Evolutionary conservation across 2,888 invertebrate genomes (phyloP).

Genomic region (Theodoxus fluviatilis): DNA sequence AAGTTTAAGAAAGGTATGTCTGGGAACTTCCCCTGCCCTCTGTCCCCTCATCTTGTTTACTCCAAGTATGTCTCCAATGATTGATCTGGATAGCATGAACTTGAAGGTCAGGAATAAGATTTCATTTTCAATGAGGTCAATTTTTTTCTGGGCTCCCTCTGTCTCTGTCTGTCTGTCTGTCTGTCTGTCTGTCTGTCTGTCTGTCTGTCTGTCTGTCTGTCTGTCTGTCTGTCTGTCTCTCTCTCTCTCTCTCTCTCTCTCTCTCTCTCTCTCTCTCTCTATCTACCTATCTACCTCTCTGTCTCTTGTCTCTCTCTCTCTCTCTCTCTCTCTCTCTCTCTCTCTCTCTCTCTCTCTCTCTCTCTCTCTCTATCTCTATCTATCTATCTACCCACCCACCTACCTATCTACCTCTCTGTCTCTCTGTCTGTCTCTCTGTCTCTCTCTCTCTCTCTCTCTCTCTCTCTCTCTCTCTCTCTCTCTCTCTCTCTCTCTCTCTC

Average conservation of each 20-base stretch:
- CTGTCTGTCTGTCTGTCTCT: neutral
- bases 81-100: no score
- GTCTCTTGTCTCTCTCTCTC: neutral
- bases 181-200: neutral
- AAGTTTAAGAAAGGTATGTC: no score
- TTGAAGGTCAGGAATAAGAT: no score
- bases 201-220: neutral
- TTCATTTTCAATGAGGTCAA: no score
- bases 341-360: neutral
- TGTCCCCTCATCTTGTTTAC: no score
- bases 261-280: neutral
- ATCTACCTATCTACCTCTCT: neutral
- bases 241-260: conserved; percentile 22
- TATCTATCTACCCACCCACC: neutral
- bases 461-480: conserved; percentile 11
- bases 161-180: neutral
- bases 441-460: conserved; percentile 18
- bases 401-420: conserved; percentile 7
- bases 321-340: neutral
- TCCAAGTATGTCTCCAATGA: no score
- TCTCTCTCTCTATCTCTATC: neutral
- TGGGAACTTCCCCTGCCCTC: no score
- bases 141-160: no score
- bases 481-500: neutral
- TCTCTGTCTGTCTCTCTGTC: neutral